phyloP scores from a whole-genome alignment of 2,888 invertebrate genomes.

The Heliconius hortense region DNA sequence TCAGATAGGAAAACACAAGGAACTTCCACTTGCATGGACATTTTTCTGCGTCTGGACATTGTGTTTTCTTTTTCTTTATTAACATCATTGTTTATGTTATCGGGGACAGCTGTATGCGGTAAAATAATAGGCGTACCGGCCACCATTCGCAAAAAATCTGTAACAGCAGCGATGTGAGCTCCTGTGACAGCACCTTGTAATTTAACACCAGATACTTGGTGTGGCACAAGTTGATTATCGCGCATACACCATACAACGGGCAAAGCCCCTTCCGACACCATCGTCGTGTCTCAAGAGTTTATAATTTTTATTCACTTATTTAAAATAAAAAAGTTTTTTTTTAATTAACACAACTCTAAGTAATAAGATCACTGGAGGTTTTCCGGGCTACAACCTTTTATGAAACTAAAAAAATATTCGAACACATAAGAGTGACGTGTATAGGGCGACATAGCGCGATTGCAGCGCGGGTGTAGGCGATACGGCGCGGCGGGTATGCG shows the following conservation, averaged over 20 bases:
- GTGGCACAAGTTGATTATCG: conserved; percentile 86
- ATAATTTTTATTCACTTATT: conserved; percentile 35
- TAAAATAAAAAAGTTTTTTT: conserved; percentile 5
- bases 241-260: conserved; percentile 86
- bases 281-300: conserved; percentile 57
- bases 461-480: conserved; percentile 60
- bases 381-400: conserved; percentile 66
- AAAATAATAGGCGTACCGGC: conserved; percentile 84
- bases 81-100: conserved; percentile 71
- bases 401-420: conserved; percentile 62
- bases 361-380: conserved; percentile 59
- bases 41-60: conserved; percentile 67
- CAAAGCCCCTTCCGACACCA: conserved; percentile 84
- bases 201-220: conserved; percentile 85
- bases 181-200: conserved; percentile 85
- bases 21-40: conserved; percentile 80
- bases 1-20: conserved; percentile 80
- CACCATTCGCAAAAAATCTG: conserved; percentile 84
- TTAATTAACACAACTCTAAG: conserved; percentile 41
- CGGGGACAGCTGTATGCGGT: conserved; percentile 70
- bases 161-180: conserved; percentile 85
- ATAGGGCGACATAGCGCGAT: conserved; percentile 71
- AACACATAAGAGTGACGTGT: conserved; percentile 66
- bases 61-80: conserved; percentile 73
- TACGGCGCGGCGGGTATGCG: conserved; percentile 72